Evolutionary conservation across 1,140 invertebrate species (phyloP).

Genomic region (Bemisia tabaci): DNA sequence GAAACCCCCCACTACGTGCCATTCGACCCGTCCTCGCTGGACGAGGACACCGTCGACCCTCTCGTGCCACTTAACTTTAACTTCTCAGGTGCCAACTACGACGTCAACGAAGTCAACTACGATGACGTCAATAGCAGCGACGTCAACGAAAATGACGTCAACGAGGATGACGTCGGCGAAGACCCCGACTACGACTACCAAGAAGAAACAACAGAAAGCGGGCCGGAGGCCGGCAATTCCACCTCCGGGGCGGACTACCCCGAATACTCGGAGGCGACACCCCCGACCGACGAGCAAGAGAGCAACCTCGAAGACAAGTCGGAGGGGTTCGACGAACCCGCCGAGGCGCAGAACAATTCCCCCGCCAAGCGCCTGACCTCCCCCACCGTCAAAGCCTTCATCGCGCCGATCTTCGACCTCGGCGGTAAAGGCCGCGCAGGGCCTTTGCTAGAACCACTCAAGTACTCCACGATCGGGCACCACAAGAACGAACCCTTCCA

Average conservation of each 20-base stretch:
- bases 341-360: not conserved
- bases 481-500: conserved; percentile 4
- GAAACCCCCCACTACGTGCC: not conserved
- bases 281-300: too few species aligned
- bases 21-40: not conserved
- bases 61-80: not conserved
- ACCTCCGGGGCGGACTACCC: too few species aligned
- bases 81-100: not conserved
- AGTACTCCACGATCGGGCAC: not conserved
- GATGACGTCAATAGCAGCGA: too few species aligned
- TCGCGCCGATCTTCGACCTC: not conserved
- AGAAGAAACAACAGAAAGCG: not conserved
- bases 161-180: not conserved
- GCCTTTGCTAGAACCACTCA: not conserved
- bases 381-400: not conserved
- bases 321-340: too few species aligned
- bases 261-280: too few species aligned
- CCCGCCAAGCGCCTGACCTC: not conserved
- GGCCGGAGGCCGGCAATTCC: too few species aligned
- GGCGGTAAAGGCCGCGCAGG: not conserved
- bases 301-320: too few species aligned
- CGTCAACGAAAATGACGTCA: too few species aligned
- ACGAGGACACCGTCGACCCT: not conserved
- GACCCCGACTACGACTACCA: not conserved
- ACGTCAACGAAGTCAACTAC: not conserved